Evolutionary conservation across 2,113 vertebrate species (phyloP), one percentile per base, ranked within the genome.

Genomic region (Seriola aureovittata): DNA sequence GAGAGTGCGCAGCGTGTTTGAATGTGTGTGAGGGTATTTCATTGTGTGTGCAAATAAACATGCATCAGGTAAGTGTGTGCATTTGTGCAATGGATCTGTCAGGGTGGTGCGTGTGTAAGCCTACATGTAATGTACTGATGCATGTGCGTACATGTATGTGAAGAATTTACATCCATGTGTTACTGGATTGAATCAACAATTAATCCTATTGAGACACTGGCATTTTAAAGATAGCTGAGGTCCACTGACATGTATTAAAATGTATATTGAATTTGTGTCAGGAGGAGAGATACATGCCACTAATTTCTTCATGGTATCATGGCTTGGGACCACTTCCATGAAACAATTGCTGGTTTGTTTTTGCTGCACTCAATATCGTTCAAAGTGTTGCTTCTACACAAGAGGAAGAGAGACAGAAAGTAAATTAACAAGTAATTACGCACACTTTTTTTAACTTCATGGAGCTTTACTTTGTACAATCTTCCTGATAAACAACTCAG

Each of bases 271-370:
- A 10, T 64, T 68, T 48, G 48, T 69, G 58, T 76, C 42, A 17
- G 67, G 48, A 19, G 40, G 7, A 25, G 6, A 71, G 66, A 82
- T 50, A 10, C 46, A 63, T 75, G 17, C 14, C 0, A 4, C 32
- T 80, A 46, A 82, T 85, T 89, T 78, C 38, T 50, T 32, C 34
- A n/a, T 38, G 50, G 67, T 32, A 10, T 75, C 46, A 52, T 63
- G 36, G 2, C 50, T 50, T 21, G 21, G 52, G 32, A 74, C 64
- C 59, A 44, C 42, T 70, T 77, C 25, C 11, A 9, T 19, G 8
- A 40, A 59, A 55, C 17, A 9, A 48, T 9, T 23, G 36, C 5
- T 46, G 5, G 32, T 76, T 65, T 81, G 63, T 60, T 69, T 78
- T 58, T 29, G 34, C 75, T 71, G 34, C 60, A 3, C 17, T 34